phyloP scores from a whole-genome alignment of 2,797 vertebrate species.

The Pagetopsis macropterus region DNA sequence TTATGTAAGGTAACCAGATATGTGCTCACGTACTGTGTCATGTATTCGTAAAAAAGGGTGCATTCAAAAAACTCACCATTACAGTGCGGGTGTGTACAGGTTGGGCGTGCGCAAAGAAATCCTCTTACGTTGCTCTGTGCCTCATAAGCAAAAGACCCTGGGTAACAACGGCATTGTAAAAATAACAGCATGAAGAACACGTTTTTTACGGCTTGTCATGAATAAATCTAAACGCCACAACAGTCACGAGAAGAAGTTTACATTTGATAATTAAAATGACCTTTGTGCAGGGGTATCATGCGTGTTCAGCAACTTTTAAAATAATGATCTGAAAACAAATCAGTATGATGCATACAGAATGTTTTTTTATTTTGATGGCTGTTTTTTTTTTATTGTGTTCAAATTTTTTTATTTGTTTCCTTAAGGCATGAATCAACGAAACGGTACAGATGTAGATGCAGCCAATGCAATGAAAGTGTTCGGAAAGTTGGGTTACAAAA shows the following conservation, averaged over 20 bases:
- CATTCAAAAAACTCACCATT: neutral
- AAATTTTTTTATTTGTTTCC: neutral
- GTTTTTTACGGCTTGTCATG: neutral
- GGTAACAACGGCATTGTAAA: neutral
- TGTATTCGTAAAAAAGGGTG: neutral
- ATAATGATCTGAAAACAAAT: neutral
- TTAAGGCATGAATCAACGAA: constrained; percentile 84
- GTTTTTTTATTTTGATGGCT: too few relatives aligned
- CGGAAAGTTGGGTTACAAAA: constrained; percentile 79
- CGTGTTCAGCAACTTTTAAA: neutral
- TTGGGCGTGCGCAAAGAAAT: neutral
- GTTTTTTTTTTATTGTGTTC: neutral
- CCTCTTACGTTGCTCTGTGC: neutral
- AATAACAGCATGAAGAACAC: neutral
- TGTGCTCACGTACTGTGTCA: neutral
- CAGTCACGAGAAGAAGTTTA: neutral
- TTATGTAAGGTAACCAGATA: neutral
- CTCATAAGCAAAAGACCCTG: neutral
- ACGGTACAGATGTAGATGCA: constrained; percentile 85
- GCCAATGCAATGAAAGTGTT: constrained; percentile 79
- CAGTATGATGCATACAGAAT: neutral
- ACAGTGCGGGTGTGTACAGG: neutral
- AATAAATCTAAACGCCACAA: neutral
- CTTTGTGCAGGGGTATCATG: neutral
- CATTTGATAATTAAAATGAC: neutral